These are phyloP conservation scores for Pyrgilauda ruficollis DNA, from an alignment of 2,113 vertebrate genomes.

Conservation along the genomic window DNA sequence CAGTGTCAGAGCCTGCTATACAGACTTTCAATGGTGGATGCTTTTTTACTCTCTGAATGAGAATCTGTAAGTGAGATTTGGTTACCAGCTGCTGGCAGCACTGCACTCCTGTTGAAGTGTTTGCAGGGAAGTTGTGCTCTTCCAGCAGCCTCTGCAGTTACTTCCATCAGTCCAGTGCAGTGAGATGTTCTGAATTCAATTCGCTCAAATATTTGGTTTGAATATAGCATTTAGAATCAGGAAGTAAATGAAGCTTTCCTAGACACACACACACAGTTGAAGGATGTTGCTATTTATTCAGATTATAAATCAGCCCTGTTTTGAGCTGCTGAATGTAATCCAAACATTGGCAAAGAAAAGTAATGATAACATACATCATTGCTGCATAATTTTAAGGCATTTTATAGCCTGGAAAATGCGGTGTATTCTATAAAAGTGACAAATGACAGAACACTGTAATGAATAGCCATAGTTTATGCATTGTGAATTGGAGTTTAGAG, in stretches of 20 bases:
- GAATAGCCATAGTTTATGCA: constrained; percentile 67
- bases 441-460: constrained; percentile 70
- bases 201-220: constrained; percentile 63
- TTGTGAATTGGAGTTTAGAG: constrained; percentile 60
- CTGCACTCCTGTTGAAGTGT: not conserved
- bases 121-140: not conserved
- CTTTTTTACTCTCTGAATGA: not conserved
- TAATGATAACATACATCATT: constrained; percentile 72
- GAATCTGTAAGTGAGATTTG: not conserved
- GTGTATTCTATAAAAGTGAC: constrained; percentile 74
- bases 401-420: constrained; percentile 73
- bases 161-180: constrained; percentile 7
- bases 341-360: constrained; percentile 68
- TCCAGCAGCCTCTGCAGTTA: not conserved
- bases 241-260: constrained; percentile 66
- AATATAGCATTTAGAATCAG: constrained; percentile 39
- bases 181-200: constrained; percentile 14
- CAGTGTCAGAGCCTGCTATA: not conserved
- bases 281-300: constrained; percentile 71
- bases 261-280: constrained; percentile 44
- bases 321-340: constrained; percentile 63
- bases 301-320: constrained; percentile 72
- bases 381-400: constrained; percentile 70
- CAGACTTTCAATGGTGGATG: not conserved
- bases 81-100: not conserved